Percentiles rank a stretch among this genome's conserved stretches.
These are phyloP conservation scores for Athene noctua DNA, from an alignment of 2,113 vertebrate species.

Conservation along the genomic window DNA sequence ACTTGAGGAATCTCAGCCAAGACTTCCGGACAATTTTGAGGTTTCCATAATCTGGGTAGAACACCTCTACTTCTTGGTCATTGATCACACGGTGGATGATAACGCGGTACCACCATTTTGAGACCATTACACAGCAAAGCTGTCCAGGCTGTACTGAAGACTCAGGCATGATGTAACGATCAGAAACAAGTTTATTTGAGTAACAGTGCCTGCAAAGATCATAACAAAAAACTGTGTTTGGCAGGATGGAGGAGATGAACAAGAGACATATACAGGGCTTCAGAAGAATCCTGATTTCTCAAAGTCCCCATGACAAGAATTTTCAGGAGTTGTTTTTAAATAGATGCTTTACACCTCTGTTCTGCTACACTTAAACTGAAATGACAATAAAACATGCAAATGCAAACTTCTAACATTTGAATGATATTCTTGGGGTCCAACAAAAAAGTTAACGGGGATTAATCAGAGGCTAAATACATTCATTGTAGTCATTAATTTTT, in stretches of 20 bases:
- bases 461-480: neutral
- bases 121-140: constrained; percentile 82
- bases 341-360: neutral
- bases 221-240: neutral
- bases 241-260: neutral
- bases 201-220: constrained; percentile 82
- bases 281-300: neutral
- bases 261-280: neutral
- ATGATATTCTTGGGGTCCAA: neutral
- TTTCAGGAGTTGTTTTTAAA: neutral
- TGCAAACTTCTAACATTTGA: neutral
- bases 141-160: constrained; percentile 81
- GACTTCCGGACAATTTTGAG: constrained; percentile 71
- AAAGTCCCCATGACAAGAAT: neutral
- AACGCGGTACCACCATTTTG: constrained; percentile 89
- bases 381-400: neutral
- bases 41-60: constrained; percentile 88
- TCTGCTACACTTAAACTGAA: neutral
- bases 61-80: constrained; percentile 83
- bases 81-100: constrained; percentile 82
- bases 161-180: constrained; percentile 82
- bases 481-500: neutral
- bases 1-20: constrained; percentile 91
- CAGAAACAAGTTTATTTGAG: constrained; percentile 77
- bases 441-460: neutral